Base-by-base conservation (phyloP, 2,113 vertebrate genomes). In the Prunella himalayana region DNA sequence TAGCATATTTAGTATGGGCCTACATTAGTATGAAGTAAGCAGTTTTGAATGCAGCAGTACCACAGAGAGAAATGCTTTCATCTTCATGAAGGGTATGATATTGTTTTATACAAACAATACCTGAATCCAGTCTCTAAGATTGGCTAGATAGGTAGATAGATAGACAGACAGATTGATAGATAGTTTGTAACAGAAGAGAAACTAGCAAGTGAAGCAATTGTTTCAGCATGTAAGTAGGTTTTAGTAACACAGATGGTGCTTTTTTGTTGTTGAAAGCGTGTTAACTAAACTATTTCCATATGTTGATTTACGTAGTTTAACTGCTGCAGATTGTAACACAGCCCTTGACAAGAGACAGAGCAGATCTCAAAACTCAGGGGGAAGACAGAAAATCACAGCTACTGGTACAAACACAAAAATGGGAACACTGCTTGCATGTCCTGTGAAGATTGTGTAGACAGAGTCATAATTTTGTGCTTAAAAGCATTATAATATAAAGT, bases 271-370 rank as follows among this genome's bases (percentile, higher is more conserved):
- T 31, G 69, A 91, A 70, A 96, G 47, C 24, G 35, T 84, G 73
- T 92, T 87, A 92, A 78, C 24, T 79, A 84, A 97, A 92, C 25
- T 69, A 51, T 61, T 85, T 97, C 73, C 84, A 63, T 80, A 86
- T 82, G 79, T 47, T 96, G 39, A 64, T 65, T 69, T 65, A 82
- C 37, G 21, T 83, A 57, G 82, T 91, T 96, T 91, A 63, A 42
- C 83, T 93, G 59, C 75, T 76, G 68, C 17, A 84, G 49, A 86
- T 63, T 88, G 42, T 86, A 88, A 91, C 20, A 75, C 19, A 80
- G 39, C 42, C 61, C 44, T 89, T 72, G 24, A 70, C 12, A 18
- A 97, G 84, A 85, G 61, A 72, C 2, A 17, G 11, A 77, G 17
- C 11, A 91, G n/a, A 75, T 85, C 53, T 53, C 64, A 86, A 37